Conservation (phyloP, 2,888 invertebrate species). For the Drosophila histrio region DNA sequence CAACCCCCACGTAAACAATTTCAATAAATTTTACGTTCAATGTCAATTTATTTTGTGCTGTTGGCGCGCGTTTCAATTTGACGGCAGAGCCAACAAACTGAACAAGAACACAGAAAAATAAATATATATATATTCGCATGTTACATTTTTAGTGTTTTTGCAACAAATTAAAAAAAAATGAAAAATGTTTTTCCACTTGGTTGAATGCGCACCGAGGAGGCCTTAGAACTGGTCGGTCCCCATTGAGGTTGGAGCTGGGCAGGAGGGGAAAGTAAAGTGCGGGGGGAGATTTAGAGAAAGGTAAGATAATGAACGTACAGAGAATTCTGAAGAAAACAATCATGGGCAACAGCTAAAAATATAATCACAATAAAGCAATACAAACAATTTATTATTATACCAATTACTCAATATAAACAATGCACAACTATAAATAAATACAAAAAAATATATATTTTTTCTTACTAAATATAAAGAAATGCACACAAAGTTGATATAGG, state of each 20-base stretch:
- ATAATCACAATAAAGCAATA: neutral
- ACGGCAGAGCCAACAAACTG: constrained; percentile 44
- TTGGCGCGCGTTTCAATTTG: constrained; percentile 71
- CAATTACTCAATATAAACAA: neutral
- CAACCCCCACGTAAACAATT: constrained; percentile 68
- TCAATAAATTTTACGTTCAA: constrained; percentile 74
- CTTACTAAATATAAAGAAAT: neutral
- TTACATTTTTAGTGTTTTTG: constrained; percentile 54
- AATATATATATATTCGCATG: constrained; percentile 44
- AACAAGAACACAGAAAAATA: constrained; percentile 27
- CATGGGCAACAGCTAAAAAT: neutral
- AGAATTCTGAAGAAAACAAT: neutral
- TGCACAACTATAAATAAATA: neutral
- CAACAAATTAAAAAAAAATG: constrained; percentile 64
- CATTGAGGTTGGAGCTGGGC: neutral
- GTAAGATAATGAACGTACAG: neutral
- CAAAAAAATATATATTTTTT: neutral
- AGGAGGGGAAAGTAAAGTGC: neutral
- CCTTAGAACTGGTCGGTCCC: constrained; percentile 34
- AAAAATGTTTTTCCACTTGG: constrained; percentile 60
- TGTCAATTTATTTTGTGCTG: constrained; percentile 72
- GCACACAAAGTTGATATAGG: neutral
- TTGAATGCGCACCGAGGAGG: constrained; percentile 41
- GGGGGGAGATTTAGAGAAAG: neutral
- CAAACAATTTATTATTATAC: neutral